Evolutionary conservation across 2,113 vertebrate genomes (phyloP), one percentile per base, ranked within the genome.

Genomic region (cat (Felis catus)): DNA sequence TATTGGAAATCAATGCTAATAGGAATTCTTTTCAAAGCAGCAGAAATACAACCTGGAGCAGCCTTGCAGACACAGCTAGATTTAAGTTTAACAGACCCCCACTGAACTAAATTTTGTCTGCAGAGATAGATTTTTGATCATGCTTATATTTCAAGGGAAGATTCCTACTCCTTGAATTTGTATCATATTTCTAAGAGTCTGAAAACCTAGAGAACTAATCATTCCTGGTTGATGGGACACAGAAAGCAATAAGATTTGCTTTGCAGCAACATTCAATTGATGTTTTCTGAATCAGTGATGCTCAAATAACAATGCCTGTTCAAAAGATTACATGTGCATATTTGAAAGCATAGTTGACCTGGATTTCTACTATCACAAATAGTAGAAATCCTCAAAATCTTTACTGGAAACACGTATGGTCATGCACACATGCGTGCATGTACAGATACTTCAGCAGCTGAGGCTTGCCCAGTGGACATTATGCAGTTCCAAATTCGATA

Each of bases 271-370:
- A 39, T 71, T 94, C 71, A 51, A 7, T 61, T 85, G 79, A 83
- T 90, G 94, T 97, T 97, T 98, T 98, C 86, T 61, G 93, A 93
- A 41, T 97, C 97, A 79, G 23, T 91, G 96, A 89, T 93, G 71
- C 91, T 97, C 82, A 95, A 95, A 97, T 87, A 91, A 96, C 81
- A 96, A 97, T 87, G 81, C 33, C 79, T 80, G 3, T 48, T 97
- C 78, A 95, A 65, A 86, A 86, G 71, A 89, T 76, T 74, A 53
- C 81, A 58, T 66, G 19, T 93, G 89, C 31, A 86, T 93, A 89
- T 96, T 93, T 86, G 94, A 96, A 96, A 97, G 58, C 61, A 45
- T 58, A 61, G 66, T 41, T 89, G 94, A 91, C 93, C 89, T 97
- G 76, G 33, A 93, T 94, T 78, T 93, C 68, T 86, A 23, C 15